Percentiles rank a stretch among this genome's conserved stretches.
Conservation (phyloP, 2,113 vertebrate genomes). For the human (Homo sapiens) region DNA sequence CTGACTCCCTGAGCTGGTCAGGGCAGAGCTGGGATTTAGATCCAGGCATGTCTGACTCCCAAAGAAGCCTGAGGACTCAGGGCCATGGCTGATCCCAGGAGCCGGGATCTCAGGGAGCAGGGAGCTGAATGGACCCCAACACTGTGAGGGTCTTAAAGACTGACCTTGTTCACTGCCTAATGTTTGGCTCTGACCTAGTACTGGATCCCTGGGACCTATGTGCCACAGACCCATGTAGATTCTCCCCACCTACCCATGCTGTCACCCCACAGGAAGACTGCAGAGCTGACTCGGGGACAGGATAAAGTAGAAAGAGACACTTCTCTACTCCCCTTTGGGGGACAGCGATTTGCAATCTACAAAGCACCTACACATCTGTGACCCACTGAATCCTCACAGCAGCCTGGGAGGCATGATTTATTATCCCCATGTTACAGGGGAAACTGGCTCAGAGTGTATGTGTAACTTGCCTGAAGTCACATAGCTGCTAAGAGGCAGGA, state of each 20-base stretch:
- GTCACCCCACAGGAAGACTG: background rate
- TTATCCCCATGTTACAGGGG: background rate
- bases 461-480: conserved; percentile 49
- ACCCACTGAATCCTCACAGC: conserved; percentile 5
- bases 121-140: background rate
- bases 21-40: conserved; percentile 58
- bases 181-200: background rate
- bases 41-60: conserved; percentile 1
- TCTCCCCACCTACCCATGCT: background rate
- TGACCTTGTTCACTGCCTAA: background rate
- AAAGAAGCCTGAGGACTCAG: background rate
- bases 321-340: background rate
- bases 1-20: conserved; percentile 52
- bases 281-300: background rate
- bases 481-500: conserved; percentile 11
- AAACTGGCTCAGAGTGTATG: background rate
- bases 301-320: background rate
- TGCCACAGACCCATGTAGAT: background rate
- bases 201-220: background rate
- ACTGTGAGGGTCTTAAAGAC: background rate
- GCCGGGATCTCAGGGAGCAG: background rate
- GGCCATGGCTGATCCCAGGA: background rate
- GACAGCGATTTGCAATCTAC: conserved; percentile 4
- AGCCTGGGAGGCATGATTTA: background rate
- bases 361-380: background rate